Evolutionary conservation across 2,888 invertebrate species (phyloP), one percentile per base, ranked within the genome.

Genomic region (Euplexia lucipara): DNA sequence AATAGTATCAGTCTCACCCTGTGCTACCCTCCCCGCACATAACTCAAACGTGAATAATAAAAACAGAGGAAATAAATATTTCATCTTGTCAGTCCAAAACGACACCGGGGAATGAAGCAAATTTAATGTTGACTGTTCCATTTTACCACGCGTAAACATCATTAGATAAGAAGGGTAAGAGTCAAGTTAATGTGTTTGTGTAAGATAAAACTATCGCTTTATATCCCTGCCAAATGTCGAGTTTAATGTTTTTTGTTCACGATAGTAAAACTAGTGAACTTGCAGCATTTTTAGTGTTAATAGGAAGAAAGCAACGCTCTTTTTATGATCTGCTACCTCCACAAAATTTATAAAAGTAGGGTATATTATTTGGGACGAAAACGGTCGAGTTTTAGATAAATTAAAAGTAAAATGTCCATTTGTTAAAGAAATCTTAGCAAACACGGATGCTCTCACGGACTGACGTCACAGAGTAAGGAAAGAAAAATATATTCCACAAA

Each of bases 21-120:
- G 75, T 7, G 79, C 85, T 6, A 88, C 85, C 70, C 89, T 83
- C 44, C 85, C 77, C 69, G 87, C 85, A 65, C 87, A 81, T 61
- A 82, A 78, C 52, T 80, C 77, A 26, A 78, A 71, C 26, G 83
- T 53, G 42, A 83, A 77, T 60, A 89, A 69, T 42, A 87, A 72
- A 60, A 84, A 59, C 41, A 82, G 39, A 48, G 83, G 58, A 44
- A 84, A 60, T 60, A 77, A 64, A 63, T 79, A 79, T 79, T 85
- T 89, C 91, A 90, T 91, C 72, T 83, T 88, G 86, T 52, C 75
- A 65, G 78, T 70, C 20, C 53, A 56, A 74, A 78, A 59, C 34
- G 52, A 67, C 68, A 66, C 65, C 52, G 60, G 65, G 45, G 75
- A 87, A 79, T 86, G 87, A 78, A 78, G 45, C 30, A 59, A 73